Evolutionary conservation across 2,888 invertebrate genomes (phyloP).

Genomic region (Furcula furcula): DNA sequence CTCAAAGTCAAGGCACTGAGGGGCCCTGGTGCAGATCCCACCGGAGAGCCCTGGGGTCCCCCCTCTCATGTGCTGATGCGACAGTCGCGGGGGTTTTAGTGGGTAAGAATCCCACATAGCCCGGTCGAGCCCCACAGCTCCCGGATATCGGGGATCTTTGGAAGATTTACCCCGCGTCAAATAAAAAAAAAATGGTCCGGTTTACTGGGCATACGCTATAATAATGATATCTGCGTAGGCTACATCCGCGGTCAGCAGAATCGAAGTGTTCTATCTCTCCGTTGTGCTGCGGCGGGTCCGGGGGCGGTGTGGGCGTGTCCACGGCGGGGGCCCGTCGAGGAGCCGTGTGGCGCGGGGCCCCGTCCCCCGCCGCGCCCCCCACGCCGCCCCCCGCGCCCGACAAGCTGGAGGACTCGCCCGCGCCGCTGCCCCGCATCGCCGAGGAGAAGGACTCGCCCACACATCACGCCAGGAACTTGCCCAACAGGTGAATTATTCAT

Average conservation of each 20-base stretch:
- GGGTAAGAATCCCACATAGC: too few relatives aligned
- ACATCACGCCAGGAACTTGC: slow-evolving; percentile 67
- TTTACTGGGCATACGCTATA: too few relatives aligned
- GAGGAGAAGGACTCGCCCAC: slow-evolving; percentile 93
- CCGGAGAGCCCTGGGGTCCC: too few relatives aligned
- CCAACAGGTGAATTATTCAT: slow-evolving; percentile 58
- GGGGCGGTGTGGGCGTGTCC: slow-evolving; percentile 50
- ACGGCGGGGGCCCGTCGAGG: slow-evolving; percentile 45
- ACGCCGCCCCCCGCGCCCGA: slow-evolving; percentile 65
- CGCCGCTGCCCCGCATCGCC: slow-evolving; percentile 89
- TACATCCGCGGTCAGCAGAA: slow-evolving; percentile 95
- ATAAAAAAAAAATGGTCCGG: too few relatives aligned
- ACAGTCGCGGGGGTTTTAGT: too few relatives aligned
- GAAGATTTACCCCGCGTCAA: too few relatives aligned
- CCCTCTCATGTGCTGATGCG: too few relatives aligned
- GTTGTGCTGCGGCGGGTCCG: slow-evolving; percentile 83
- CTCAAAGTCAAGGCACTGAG: too few relatives aligned
- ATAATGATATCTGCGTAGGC: slow-evolving; percentile 62
- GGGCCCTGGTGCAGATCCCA: too few relatives aligned
- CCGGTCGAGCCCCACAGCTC: too few relatives aligned
- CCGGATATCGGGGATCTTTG: too few relatives aligned
- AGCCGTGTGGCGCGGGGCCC: slow-evolving; percentile 51
- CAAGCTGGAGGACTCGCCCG: slow-evolving; percentile 67
- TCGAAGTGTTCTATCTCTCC: slow-evolving; percentile 92
- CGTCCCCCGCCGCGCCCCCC: slow-evolving; percentile 61